Conservation (phyloP, 2,797 vertebrate species). For the Girardinus metallicus region DNA sequence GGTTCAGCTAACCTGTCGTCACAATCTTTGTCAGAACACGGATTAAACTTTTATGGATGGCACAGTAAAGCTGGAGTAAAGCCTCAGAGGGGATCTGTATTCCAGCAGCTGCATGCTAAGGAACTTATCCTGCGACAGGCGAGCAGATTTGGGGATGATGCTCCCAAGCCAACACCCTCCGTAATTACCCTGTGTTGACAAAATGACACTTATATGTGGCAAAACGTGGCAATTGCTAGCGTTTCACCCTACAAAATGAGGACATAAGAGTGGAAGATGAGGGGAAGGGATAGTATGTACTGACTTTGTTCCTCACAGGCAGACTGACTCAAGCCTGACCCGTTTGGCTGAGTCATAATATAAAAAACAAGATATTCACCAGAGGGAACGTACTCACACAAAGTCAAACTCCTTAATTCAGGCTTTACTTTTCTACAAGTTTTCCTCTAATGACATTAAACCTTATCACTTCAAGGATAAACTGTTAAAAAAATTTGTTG, state of each 20-base stretch:
- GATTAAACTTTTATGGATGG: slow-evolving; percentile 24
- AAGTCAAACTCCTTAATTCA: slow-evolving; percentile 39
- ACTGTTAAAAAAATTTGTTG: background rate
- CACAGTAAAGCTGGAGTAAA: slow-evolving; percentile 28
- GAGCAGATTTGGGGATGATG: slow-evolving; percentile 33
- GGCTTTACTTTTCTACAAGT: slow-evolving; percentile 4
- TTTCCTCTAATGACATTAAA: slow-evolving; percentile 10
- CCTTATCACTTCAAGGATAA: background rate
- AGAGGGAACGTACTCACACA: slow-evolving; percentile 51
- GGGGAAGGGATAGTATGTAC: slow-evolving; percentile 23
- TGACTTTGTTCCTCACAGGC: slow-evolving; percentile 56
- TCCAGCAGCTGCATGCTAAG: slow-evolving; percentile 16
- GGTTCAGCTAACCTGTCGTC: slow-evolving; percentile 16
- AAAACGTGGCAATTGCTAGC: slow-evolving; percentile 43
- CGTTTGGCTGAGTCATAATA: slow-evolving; percentile 68
- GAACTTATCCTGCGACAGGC: slow-evolving; percentile 14
- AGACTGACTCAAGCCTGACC: slow-evolving; percentile 61
- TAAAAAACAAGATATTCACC: slow-evolving; percentile 62
- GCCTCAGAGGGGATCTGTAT: slow-evolving; percentile 45
- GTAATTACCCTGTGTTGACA: slow-evolving; percentile 48
- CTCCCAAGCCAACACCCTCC: slow-evolving; percentile 36
- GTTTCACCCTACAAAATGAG: slow-evolving; percentile 39
- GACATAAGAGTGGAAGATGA: slow-evolving; percentile 26
- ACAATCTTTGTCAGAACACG: slow-evolving; percentile 15
- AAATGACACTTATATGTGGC: slow-evolving; percentile 38